Evolutionary conservation across 2,113 vertebrate species (phyloP).

Genomic region (Esox niger): DNA sequence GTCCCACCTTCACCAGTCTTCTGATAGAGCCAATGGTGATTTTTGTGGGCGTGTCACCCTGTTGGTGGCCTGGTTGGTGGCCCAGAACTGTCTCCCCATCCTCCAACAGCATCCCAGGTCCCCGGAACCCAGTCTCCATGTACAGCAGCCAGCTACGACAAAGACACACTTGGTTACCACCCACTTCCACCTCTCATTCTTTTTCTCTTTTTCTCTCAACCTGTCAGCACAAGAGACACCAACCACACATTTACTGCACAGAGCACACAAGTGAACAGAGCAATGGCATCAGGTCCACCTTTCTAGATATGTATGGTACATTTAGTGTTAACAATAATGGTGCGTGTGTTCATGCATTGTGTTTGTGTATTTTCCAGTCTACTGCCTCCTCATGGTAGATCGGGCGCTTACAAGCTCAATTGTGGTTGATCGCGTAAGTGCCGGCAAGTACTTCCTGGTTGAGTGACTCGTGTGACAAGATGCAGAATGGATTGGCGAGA

Average conservation of each 20-base stretch:
- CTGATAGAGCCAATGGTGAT: conserved; percentile 78
- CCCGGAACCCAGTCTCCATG: conserved; percentile 77
- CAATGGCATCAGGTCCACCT: conserved; percentile 11
- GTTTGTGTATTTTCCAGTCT: too few species aligned
- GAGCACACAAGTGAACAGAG: too few species aligned
- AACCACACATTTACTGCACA: neutral
- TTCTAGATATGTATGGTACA: neutral
- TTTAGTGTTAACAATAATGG: neutral
- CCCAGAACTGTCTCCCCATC: conserved; percentile 78
- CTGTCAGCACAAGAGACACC: neutral
- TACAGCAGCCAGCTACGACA: conserved; percentile 82
- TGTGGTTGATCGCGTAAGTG: too few species aligned
- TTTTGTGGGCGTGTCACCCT: conserved; percentile 40
- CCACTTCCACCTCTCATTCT: conserved; percentile 4
- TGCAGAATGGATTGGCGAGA: too few species aligned
- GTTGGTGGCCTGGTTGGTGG: conserved; percentile 55
- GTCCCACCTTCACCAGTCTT: conserved; percentile 77
- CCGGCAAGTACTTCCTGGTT: too few species aligned
- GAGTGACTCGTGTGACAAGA: too few species aligned
- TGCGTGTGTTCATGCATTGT: neutral
- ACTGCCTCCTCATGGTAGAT: too few species aligned
- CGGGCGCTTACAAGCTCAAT: too few species aligned
- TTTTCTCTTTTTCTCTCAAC: neutral
- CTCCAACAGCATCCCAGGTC: conserved; percentile 77
- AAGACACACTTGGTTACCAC: conserved; percentile 28